phyloP scores from a whole-genome alignment of 1,140 invertebrate genomes.

The Tetragonula clypearis region DNA sequence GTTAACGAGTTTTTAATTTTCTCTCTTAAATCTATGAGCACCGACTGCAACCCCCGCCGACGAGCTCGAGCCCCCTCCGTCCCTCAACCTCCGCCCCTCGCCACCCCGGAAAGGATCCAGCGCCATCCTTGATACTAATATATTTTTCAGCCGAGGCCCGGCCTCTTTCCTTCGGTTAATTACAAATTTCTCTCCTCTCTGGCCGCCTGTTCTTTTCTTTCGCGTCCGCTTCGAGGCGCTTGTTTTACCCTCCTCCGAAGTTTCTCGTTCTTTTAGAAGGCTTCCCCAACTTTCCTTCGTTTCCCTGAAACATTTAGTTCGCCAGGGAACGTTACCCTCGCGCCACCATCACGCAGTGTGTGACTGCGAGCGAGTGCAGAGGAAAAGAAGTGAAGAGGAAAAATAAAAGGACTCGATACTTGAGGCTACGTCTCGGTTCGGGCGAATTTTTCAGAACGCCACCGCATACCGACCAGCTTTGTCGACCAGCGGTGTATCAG shows the following conservation, averaged over 20 bases:
- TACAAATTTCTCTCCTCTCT: constrained; percentile 33
- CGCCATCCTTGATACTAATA: constrained; percentile 36
- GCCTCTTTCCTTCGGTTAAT: constrained; percentile 20
- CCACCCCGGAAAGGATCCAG: background rate
- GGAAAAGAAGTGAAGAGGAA: too few relatives aligned
- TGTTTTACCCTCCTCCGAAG: background rate
- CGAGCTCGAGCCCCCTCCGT: too few relatives aligned
- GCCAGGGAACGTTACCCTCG: background rate
- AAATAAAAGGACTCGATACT: background rate
- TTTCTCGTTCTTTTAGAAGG: background rate
- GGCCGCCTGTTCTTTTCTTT: background rate
- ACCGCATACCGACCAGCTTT: background rate
- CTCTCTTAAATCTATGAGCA: constrained; percentile 50
- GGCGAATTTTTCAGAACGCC: background rate
- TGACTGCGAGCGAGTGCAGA: background rate
- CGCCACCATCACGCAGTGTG: background rate
- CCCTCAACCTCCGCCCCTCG: too few relatives aligned
- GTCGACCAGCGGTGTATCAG: background rate
- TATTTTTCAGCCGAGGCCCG: constrained; percentile 34
- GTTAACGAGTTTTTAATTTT: constrained; percentile 60
- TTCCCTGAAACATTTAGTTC: background rate
- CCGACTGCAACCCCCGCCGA: background rate
- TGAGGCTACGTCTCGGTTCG: background rate
- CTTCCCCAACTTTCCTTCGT: background rate
- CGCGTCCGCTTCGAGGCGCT: background rate